Conservation (phyloP, 1,140 invertebrate genomes). For the Monomorium pharaonis region DNA sequence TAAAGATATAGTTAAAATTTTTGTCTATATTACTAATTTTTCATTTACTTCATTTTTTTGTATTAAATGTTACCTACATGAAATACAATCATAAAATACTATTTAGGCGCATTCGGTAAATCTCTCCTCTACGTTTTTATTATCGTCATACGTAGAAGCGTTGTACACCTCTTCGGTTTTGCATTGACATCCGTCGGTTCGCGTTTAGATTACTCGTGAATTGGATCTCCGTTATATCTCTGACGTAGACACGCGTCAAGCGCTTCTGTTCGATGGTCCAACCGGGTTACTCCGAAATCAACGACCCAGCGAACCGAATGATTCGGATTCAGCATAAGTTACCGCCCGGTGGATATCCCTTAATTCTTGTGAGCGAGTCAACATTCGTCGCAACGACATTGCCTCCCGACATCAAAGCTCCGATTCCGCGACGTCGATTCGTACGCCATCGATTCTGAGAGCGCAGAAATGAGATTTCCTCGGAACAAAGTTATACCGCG, state of each 20-base stretch:
- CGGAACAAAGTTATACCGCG: neutral
- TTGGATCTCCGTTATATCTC: slow-evolving; percentile 42
- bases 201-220: slow-evolving; percentile 14
- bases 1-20: no score
- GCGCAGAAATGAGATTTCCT: slow-evolving; percentile 4
- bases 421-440: neutral
- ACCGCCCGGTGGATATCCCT: slow-evolving; percentile 30
- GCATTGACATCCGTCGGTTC: slow-evolving; percentile 11
- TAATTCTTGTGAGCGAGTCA: slow-evolving; percentile 29
- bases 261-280: slow-evolving; percentile 26
- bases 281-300: slow-evolving; percentile 29
- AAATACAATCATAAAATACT: no score
- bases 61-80: no score
- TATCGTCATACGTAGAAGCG: neutral
- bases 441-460: neutral
- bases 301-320: slow-evolving; percentile 23
- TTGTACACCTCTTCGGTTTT: neutral
- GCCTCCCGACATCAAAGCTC: slow-evolving; percentile 34
- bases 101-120: no score
- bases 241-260: slow-evolving; percentile 47
- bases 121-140: slow-evolving; percentile 4
- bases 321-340: slow-evolving; percentile 55
- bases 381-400: neutral
- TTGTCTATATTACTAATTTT: no score
- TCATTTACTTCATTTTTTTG: no score